phyloP scores from a whole-genome alignment of 2,797 vertebrate genomes.

The Rhodeus uyekii region DNA sequence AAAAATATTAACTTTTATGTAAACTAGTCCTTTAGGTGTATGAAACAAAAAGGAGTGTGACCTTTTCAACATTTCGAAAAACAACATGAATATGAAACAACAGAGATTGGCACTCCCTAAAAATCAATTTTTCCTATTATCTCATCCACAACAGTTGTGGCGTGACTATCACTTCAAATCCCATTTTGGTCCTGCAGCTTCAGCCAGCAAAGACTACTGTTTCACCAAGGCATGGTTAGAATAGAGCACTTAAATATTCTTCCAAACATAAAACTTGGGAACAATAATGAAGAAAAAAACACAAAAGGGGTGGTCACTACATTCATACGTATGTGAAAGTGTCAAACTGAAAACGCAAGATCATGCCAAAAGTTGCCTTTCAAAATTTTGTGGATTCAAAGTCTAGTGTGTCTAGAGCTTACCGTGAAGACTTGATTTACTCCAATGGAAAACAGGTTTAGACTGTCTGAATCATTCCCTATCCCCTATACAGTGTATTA shows the following conservation, averaged over 20 bases:
- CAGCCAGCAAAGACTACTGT: constrained; percentile 29
- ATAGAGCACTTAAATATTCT: constrained; percentile 27
- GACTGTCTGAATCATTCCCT: too few species aligned
- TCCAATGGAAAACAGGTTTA: too few species aligned
- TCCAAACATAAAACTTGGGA: too few species aligned
- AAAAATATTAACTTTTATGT: neutral
- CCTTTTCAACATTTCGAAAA: constrained; percentile 9
- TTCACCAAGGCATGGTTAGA: neutral
- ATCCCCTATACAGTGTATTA: too few species aligned
- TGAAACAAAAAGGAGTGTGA: neutral
- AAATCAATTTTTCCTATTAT: constrained; percentile 52
- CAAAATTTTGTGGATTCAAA: too few species aligned
- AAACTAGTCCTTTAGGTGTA: neutral
- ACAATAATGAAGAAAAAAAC: too few species aligned
- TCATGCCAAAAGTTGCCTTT: too few species aligned
- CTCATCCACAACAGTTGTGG: constrained; percentile 33
- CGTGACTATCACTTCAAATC: constrained; percentile 46
- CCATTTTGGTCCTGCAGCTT: constrained; percentile 42
- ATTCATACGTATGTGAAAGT: too few species aligned
- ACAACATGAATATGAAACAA: constrained; percentile 35
- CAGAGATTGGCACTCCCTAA: constrained; percentile 7
- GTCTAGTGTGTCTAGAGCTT: too few species aligned
- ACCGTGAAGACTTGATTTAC: too few species aligned
- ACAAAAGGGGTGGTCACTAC: too few species aligned
- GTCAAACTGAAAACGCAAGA: too few species aligned